These are phyloP conservation scores for Plebejus argus DNA, from an alignment of 2,888 invertebrate species.

Conservation along the genomic window DNA sequence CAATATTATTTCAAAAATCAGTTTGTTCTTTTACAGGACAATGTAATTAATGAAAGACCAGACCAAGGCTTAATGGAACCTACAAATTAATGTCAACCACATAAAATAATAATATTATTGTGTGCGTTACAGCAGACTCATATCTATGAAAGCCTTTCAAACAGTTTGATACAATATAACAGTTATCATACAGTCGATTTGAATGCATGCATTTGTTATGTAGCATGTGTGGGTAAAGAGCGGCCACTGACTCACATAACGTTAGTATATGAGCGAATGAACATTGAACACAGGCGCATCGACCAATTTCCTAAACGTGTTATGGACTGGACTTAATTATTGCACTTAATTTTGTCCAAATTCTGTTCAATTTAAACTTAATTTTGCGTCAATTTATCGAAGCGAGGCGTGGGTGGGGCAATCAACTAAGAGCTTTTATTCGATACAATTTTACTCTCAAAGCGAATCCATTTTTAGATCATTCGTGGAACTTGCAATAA, in stretches of 20 bases:
- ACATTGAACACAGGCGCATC: conserved; percentile 4
- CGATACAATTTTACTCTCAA: conserved; percentile 8
- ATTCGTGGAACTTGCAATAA: neutral
- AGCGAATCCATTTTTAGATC: neutral
- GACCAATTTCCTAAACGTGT: conserved; percentile 4
- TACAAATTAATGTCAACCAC: neutral
- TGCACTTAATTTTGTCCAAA: conserved; percentile 7
- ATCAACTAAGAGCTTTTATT: conserved; percentile 5
- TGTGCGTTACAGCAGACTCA: neutral
- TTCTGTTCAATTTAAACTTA: neutral
- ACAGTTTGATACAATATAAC: neutral
- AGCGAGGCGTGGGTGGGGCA: neutral
- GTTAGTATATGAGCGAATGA: neutral
- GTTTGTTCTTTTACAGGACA: neutral
- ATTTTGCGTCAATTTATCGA: conserved; percentile 11
- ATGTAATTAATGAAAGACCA: neutral
- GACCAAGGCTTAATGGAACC: neutral
- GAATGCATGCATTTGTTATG: neutral
- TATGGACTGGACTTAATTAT: conserved; percentile 9
- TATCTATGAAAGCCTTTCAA: neutral
- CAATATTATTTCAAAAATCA: neutral
- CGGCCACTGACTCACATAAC: neutral
- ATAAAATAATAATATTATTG: neutral
- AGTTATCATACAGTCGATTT: neutral
- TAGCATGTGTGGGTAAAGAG: neutral